Base-by-base conservation (phyloP, 2,888 invertebrate genomes). In the Aproaerema taeniolella region DNA sequence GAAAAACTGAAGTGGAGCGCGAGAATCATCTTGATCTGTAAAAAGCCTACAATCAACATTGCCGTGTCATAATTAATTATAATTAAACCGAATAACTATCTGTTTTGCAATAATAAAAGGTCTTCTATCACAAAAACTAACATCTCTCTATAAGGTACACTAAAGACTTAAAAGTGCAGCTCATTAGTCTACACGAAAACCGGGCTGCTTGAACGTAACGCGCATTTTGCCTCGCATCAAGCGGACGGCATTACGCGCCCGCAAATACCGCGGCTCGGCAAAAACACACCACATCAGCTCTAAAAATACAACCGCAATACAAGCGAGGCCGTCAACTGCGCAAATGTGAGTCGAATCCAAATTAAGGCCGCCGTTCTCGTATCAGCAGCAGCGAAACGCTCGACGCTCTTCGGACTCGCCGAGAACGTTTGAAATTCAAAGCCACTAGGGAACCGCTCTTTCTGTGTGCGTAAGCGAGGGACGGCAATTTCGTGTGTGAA, bases 211-310 rank as follows among this genome's bases (percentile, higher is more conserved):
- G 13, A 34, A 39, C 38, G 38, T 42, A 42, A 41, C 39, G 36
- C 49, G 47, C 57, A 56, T 61, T 62, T 46, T 45, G 45, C 46
- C 55, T n/a, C 57, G 52, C 64, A 53, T 54, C n/a, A n/a, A n/a
- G n/a, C 60, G 57, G 63, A 67, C 65, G 58, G 68, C 66, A 60
- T 55, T 46, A 38, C 35, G 35, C 36, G 31, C 52, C 55, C 53
- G 55, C 58, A 58, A 62, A 65, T 61, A 60, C 52, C 58, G 53
- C 31, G 41, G 31, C 39, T 49, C 62, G 52, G 71, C 72, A 74
- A 76, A 75, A 80, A 79, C 78, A 79, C 78, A 70, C 61, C 65
- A 61, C 75, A 81, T 83, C 85, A 82, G 66, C 67, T 76, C 85
- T 85, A 85, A 82, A 85, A 85, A 82, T 82, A 79, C 61, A 57